Conservation (phyloP, 2,797 vertebrate species). For the Simalia tracyae region DNA sequence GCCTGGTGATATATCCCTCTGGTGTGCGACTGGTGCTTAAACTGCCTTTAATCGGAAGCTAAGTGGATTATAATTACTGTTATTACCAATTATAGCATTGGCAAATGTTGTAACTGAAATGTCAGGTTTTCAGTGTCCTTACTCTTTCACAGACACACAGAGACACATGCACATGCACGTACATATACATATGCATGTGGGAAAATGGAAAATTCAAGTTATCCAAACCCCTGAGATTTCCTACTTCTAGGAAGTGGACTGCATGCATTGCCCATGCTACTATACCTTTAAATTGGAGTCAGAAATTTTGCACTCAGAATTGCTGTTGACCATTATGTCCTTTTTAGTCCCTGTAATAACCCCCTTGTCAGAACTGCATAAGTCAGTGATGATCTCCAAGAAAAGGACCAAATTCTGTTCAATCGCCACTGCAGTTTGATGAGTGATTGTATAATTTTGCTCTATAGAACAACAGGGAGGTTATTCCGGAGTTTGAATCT, state of each 20-base stretch:
- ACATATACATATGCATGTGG: background rate
- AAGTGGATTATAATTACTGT: background rate
- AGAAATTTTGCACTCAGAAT: background rate
- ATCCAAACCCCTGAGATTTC: background rate
- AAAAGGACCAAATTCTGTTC: background rate
- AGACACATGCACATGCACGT: background rate
- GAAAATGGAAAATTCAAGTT: background rate
- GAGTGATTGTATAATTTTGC: background rate
- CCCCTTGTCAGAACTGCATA: background rate
- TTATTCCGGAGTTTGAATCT: background rate
- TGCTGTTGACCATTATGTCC: background rate
- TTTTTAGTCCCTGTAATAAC: background rate
- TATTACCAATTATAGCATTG: background rate
- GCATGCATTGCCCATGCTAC: background rate
- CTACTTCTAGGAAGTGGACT: background rate
- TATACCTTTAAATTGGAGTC: background rate
- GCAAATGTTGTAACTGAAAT: slow-evolving; percentile 1
- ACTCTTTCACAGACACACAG: background rate
- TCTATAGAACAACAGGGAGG: background rate
- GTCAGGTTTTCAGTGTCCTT: background rate
- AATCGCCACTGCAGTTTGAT: background rate
- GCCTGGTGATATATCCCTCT: background rate
- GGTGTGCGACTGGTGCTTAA: background rate
- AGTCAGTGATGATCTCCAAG: background rate
- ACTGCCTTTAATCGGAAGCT: background rate